Conservation (phyloP, 2,797 vertebrate genomes). For the Champsocephalus esox region DNA sequence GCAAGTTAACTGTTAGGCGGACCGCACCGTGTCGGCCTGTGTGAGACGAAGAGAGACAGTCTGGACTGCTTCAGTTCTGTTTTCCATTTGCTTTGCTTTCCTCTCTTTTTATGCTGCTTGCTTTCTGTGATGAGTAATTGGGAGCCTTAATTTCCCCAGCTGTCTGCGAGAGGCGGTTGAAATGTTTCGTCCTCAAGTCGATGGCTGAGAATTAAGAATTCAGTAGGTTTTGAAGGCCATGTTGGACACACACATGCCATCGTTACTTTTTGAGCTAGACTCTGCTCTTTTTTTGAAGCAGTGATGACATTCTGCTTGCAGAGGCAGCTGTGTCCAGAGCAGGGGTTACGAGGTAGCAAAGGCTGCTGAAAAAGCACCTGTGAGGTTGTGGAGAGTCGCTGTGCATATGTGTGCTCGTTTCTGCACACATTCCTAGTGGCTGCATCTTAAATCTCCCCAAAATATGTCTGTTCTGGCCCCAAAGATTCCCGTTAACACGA, state of each 20-base stretch:
- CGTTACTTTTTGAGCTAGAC: slow-evolving; percentile 52
- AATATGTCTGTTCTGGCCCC: slow-evolving; percentile 40
- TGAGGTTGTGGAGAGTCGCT: slow-evolving; percentile 41
- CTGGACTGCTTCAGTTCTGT: slow-evolving; percentile 52
- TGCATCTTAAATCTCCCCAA: slow-evolving; percentile 44
- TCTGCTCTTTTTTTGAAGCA: slow-evolving; percentile 46
- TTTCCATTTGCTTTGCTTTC: slow-evolving; percentile 36
- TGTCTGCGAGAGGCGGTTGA: slow-evolving; percentile 54
- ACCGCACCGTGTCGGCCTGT: slow-evolving; percentile 22
- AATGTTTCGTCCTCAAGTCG: slow-evolving; percentile 61
- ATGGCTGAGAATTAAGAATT: slow-evolving; percentile 64
- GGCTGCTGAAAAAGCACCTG: slow-evolving; percentile 67
- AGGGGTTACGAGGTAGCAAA: slow-evolving; percentile 57
- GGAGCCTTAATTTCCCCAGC: slow-evolving; percentile 28
- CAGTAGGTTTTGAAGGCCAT: slow-evolving; percentile 66
- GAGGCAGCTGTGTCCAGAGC: slow-evolving; percentile 62
- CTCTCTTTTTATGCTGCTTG: slow-evolving; percentile 44
- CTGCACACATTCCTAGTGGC: slow-evolving; percentile 42
- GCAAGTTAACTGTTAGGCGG: slow-evolving; percentile 45
- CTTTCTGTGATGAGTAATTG: slow-evolving; percentile 63
- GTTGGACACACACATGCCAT: slow-evolving; percentile 68
- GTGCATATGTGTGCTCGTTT: slow-evolving; percentile 30
- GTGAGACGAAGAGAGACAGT: slow-evolving; percentile 52
- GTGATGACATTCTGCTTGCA: slow-evolving; percentile 60
- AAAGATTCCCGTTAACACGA: slow-evolving; percentile 48